Evolutionary conservation across 2,888 invertebrate species (phyloP).

Genomic region (Uropetala carovei): DNA sequence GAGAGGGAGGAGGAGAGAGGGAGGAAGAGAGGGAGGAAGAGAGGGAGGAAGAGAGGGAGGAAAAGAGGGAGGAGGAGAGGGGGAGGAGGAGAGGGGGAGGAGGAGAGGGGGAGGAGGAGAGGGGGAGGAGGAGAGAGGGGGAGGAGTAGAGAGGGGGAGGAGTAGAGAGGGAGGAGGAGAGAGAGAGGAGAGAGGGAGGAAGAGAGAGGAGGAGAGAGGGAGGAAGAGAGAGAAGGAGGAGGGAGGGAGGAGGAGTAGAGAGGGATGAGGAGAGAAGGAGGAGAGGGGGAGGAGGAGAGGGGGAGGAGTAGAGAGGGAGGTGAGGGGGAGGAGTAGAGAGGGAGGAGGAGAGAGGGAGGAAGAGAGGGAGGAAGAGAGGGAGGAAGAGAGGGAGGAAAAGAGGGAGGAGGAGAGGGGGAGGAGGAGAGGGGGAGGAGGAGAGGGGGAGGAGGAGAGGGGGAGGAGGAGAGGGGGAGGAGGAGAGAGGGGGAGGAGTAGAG

Average conservation of each 20-base stretch:
- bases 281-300: neutral
- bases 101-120: too few species aligned
- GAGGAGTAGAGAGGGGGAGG: slow-evolving; percentile 58
- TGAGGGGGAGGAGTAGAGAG: neutral
- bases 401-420: neutral
- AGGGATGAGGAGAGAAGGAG: neutral
- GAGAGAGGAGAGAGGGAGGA: slow-evolving; percentile 75
- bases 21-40: too few species aligned
- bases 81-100: too few species aligned
- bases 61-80: too few species aligned
- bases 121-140: too few species aligned
- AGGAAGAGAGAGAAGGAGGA: neutral
- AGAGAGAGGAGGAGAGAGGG: neutral
- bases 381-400: neutral
- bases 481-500: neutral
- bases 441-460: neutral
- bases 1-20: too few species aligned
- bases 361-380: neutral
- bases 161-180: slow-evolving; percentile 73
- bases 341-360: neutral
- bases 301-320: neutral
- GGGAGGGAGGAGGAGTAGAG: neutral
- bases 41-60: too few species aligned
- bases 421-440: neutral
- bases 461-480: neutral